A percentile compares a stretch with the other conserved stretches of the same genome.
Conservation (phyloP, 2,113 vertebrate genomes). For the Ariopsis seemanni region DNA sequence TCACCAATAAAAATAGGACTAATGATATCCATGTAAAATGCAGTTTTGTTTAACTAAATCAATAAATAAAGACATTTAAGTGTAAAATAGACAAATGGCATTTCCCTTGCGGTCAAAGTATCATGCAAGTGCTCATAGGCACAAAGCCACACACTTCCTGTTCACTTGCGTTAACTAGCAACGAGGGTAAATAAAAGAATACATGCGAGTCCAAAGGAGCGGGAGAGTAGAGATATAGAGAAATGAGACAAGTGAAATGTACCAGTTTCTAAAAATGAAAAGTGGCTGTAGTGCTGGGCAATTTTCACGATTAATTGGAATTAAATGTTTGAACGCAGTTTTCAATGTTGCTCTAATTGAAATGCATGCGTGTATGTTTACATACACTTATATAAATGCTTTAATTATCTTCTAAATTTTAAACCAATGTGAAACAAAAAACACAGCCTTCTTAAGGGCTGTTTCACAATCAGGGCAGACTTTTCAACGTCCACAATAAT, state of each 20-base stretch:
- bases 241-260: neutral
- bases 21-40: neutral
- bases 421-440: neutral
- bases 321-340: neutral
- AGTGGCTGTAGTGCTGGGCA: neutral
- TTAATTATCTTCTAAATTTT: neutral
- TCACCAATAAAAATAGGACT: neutral
- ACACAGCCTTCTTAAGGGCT: neutral
- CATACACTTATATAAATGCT: too few species aligned
- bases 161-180: conserved; percentile 28
- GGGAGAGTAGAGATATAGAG: neutral
- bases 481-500: too few species aligned
- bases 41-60: neutral
- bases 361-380: too few species aligned
- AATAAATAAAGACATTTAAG: neutral
- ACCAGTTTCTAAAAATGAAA: neutral
- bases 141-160: conserved; percentile 48
- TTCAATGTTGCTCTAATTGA: too few species aligned
- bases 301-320: neutral
- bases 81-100: neutral
- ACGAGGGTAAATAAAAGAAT: conserved; percentile 37
- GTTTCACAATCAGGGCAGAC: too few species aligned
- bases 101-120: conserved; percentile 36
- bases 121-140: conserved; percentile 2
- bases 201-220: neutral